These are phyloP conservation scores for Spermophilus dauricus DNA, from an alignment of 2,113 vertebrate species.

Conservation along the genomic window DNA sequence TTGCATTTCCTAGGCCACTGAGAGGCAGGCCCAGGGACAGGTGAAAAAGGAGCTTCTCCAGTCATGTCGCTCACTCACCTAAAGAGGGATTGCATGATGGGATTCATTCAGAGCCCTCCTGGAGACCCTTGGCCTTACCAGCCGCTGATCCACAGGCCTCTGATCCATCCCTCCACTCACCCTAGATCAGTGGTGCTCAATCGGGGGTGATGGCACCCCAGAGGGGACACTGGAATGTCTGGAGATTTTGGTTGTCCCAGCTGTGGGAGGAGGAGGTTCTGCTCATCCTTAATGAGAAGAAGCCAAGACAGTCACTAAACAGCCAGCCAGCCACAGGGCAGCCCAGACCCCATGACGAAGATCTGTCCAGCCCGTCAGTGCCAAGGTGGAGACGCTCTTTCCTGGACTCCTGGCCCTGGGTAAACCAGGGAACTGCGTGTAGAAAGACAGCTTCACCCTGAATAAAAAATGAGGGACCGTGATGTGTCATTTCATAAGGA, in stretches of 20 bases:
- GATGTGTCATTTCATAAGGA: no score
- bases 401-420: neutral
- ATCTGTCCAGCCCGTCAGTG: neutral
- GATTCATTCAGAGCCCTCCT: neutral
- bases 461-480: neutral
- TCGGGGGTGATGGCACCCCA: no score
- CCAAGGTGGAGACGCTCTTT: neutral
- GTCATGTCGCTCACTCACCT: neutral
- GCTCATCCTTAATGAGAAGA: neutral
- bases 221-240: neutral
- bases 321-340: neutral
- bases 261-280: neutral
- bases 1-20: neutral
- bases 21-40: neutral
- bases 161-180: neutral
- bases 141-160: neutral
- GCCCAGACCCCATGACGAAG: neutral
- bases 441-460: neutral
- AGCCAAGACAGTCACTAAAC: neutral
- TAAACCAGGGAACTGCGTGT: neutral
- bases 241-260: neutral
- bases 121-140: neutral
- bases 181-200: neutral
- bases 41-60: neutral
- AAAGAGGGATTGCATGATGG: neutral